Base-by-base conservation (phyloP, 2,888 invertebrate genomes). In the Bruchidius siliquastri region DNA sequence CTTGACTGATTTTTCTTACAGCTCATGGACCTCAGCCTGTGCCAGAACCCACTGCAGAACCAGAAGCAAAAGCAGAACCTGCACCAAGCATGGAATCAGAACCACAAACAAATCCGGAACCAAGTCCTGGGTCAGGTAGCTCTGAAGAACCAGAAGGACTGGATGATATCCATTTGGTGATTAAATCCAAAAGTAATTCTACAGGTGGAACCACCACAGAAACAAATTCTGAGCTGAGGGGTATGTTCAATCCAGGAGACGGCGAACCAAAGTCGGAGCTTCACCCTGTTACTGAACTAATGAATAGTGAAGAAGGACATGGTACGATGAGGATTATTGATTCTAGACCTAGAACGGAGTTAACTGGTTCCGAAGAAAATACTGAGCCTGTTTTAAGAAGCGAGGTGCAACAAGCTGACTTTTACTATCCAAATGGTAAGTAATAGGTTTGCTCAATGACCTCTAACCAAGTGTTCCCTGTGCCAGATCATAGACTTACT, bases 21-120 rank as follows among this genome's bases (percentile, higher is more conserved):
- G 82, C 82, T 79, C 80, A 82, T 74, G 70, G 71, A 26, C 67
- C 78, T 84, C 86, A 85, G 21, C 85, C 21, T 77, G 78, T 77
- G 73, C 72, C 76, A 26, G 79, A 80, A 74, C 75, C 80, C 68
- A 71, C 74, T 80, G 73, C 79, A 79, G 81, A 81, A 74, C 75
- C 83, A 21, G 71, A 73, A 72, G 70, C 75, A 18, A 13, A 68
- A 69, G 67, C 76, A 76, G 86, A 83, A 83, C 85, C 82, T 13
- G 82, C 77, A 75, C 84, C 88, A 0, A 88, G 88, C 80, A 86
- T 79, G 70, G 77, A 78, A 76, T 77, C 90, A 0, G 78, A 78
- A 79, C 84, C 88, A 66, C 68, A 73, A 22, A 69, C 73, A 49
- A 74, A 74, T 66, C 22, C 75, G 30, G 76, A 78, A 73, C 22